These are phyloP conservation scores for Drosophila nigromelanica DNA, from an alignment of 1,140 invertebrate species.

Conservation along the genomic window DNA sequence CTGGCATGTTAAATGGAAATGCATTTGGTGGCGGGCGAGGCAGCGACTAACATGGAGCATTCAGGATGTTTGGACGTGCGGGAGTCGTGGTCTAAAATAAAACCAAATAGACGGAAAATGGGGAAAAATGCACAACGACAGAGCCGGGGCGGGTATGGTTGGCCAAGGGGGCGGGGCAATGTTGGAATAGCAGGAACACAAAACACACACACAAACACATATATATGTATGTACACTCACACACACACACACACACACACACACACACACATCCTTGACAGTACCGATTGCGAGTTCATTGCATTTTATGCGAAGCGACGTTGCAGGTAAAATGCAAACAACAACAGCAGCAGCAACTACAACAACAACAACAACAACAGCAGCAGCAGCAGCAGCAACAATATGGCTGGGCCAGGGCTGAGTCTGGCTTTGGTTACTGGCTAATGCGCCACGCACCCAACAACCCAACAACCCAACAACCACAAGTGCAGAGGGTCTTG, in stretches of 20 bases:
- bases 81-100: conserved; percentile 57
- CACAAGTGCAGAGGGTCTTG: conserved; percentile 14
- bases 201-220: not conserved
- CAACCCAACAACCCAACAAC: conserved; percentile 21
- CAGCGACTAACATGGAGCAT: conserved; percentile 25
- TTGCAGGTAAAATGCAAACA: conserved; percentile 77
- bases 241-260: conserved; percentile 13
- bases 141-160: not conserved
- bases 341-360: conserved; percentile 43
- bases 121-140: conserved; percentile 68
- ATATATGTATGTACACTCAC: too few species aligned
- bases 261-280: conserved; percentile 43
- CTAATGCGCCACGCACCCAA: conserved; percentile 53
- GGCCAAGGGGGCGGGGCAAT: too few species aligned
- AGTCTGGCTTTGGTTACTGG: conserved; percentile 43
- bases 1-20: conserved; percentile 63
- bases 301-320: conserved; percentile 78
- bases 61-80: conserved; percentile 32
- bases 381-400: conserved; percentile 19
- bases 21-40: conserved; percentile 42
- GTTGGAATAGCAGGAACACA: conserved; percentile 6
- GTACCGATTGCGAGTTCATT: conserved; percentile 71
- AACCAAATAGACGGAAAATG: conserved; percentile 78
- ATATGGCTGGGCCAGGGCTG: conserved; percentile 40
- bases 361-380: conserved; percentile 36